A percentile compares a stretch with the other conserved stretches of the same genome.
phyloP scores from a whole-genome alignment of 1,140 invertebrate genomes.

The Calosoma granatense region DNA sequence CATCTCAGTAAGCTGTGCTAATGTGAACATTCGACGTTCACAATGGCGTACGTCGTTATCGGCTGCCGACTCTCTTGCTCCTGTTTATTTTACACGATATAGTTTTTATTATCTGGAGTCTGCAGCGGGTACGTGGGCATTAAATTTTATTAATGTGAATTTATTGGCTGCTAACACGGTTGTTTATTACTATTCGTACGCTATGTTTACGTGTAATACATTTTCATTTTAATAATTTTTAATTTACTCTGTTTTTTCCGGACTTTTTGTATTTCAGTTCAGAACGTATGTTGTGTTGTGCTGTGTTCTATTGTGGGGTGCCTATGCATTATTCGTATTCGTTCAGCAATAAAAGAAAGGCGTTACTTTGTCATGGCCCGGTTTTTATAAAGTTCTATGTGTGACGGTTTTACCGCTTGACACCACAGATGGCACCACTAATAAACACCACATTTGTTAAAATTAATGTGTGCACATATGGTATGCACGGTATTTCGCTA shows the following conservation, averaged over 20 bases:
- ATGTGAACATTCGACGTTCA: too few relatives aligned
- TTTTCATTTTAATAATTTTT: neutral
- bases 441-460: neutral
- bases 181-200: neutral
- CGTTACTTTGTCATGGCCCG: neutral
- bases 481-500: too few relatives aligned
- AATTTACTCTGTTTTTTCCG: neutral
- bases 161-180: neutral
- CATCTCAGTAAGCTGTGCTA: too few relatives aligned
- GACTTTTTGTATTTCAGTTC: neutral
- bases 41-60: too few relatives aligned
- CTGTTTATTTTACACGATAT: too few relatives aligned
- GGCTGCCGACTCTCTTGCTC: too few relatives aligned
- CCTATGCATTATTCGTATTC: neutral
- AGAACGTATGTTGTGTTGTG: too few relatives aligned
- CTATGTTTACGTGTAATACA: neutral
- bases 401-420: neutral
- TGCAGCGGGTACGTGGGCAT: neutral
- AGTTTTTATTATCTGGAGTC: too few relatives aligned
- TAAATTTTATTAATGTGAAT: neutral
- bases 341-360: neutral
- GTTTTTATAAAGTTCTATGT: neutral
- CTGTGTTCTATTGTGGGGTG: too few relatives aligned
- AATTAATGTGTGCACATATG: too few relatives aligned
- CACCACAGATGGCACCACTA: neutral